phyloP scores from a whole-genome alignment of 2,797 vertebrate species.

The Alauda arvensis region DNA sequence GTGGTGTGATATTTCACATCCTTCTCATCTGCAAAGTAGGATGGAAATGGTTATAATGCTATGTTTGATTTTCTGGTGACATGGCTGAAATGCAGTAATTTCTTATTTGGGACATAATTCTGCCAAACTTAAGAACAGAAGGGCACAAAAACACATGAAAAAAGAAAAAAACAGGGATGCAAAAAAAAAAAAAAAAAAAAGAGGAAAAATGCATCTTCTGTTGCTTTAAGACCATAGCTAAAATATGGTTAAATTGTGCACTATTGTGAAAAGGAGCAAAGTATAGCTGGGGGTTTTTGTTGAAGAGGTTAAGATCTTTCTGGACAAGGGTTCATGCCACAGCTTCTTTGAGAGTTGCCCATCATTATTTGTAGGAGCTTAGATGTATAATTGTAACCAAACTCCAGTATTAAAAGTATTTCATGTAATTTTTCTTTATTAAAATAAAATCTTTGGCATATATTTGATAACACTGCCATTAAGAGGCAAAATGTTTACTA shows the following conservation, averaged over 20 bases:
- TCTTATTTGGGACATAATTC: constrained; percentile 73
- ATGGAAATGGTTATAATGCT: constrained; percentile 73
- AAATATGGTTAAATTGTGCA: constrained; percentile 79
- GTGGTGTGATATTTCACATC: constrained; percentile 30
- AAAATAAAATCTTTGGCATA: constrained; percentile 69
- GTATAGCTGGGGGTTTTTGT: constrained; percentile 58
- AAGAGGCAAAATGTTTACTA: constrained; percentile 73
- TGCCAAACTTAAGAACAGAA: constrained; percentile 73
- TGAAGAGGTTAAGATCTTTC: constrained; percentile 69
- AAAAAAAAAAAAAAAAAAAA: constrained; percentile 43
- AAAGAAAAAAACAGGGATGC: constrained; percentile 66
- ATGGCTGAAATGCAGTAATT: constrained; percentile 77
- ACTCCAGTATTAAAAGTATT: constrained; percentile 78
- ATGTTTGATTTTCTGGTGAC: constrained; percentile 70
- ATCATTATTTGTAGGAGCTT: constrained; percentile 73
- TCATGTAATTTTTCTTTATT: constrained; percentile 71
- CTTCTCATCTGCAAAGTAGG: constrained; percentile 56
- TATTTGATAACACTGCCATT: constrained; percentile 73
- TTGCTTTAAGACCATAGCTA: constrained; percentile 76
- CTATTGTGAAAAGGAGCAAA: constrained; percentile 78
- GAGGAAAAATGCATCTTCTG: constrained; percentile 48
- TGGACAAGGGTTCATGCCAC: constrained; percentile 72
- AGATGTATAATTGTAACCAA: constrained; percentile 71
- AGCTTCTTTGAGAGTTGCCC: constrained; percentile 71
- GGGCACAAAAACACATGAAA: constrained; percentile 65